Base-by-base conservation (phyloP, 1,140 invertebrate genomes). In the Saccostrea glomerata region DNA sequence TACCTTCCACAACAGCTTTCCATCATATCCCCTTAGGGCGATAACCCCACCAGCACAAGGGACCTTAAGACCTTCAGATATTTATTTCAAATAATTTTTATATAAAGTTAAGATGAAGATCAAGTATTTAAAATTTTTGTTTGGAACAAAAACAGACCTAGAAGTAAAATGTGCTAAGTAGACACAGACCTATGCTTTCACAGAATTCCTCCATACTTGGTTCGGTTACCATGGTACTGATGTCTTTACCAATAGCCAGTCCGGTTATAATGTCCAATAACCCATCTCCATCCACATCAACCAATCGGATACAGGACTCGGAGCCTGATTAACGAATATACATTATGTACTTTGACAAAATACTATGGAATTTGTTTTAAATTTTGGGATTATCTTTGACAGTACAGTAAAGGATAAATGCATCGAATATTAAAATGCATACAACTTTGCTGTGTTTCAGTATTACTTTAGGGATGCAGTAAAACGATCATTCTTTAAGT, bases 251-350 rank as follows among this genome's bases (percentile, higher is more conserved):
- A 0, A 90, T 25, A 17, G 92, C 92, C n/a, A 92, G 73, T n/a
- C 94, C 90, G 15, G 92, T 90, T 12, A 94, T 90, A 25, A 94
- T 87, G 87, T 94, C 94, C 20, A 91, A 82, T 3, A 89, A 63
- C 5, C 94, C 94, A 91, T 94, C 94, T 66, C 90, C 92, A 89
- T 94, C 92, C 30, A 93, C 91, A 87, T 94, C 94, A 66, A 93
- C 82, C 17, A 94, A 89, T 20, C 93, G 90, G 7, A 94, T 89
- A 89, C 92, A 92, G 12, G 93, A 94, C 84, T 94, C 93, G 7
- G 92, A 90, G 30, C 91, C 93, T 93, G 63, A 9, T 77, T 85
- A 77, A 17, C 23, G 13, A 58, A 47, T 47, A 7, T 9, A 47
- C 47, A 47, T 47, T 47, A 7, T 47, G 47, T 47, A 47, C 6